Evolutionary conservation across 2,113 vertebrate species (phyloP).

Genomic region (Bubo bubo): DNA sequence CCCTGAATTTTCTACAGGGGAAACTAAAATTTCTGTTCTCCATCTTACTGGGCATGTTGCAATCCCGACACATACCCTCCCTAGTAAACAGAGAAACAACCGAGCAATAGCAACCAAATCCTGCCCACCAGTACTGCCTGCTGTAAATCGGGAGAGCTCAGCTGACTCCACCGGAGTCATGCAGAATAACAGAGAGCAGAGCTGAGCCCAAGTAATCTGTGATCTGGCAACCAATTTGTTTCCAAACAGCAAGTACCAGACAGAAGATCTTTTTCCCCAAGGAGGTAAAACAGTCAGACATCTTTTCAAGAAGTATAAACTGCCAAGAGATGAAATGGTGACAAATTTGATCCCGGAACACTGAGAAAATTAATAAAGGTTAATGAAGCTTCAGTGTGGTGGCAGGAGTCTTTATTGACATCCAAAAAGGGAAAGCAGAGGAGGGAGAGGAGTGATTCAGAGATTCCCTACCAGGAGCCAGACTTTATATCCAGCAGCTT

Average conservation of each 20-base stretch:
- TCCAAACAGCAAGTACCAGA: slow-evolving; percentile 44
- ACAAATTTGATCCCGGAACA: slow-evolving; percentile 34
- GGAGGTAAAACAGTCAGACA: slow-evolving; percentile 31
- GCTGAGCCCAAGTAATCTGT: not conserved
- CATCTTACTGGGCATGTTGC: not conserved
- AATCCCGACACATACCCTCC: not conserved
- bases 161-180: not conserved
- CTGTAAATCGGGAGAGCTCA: not conserved
- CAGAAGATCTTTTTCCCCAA: not conserved
- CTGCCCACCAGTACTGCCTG: not conserved
- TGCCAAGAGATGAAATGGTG: slow-evolving; percentile 32
- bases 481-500: slow-evolving; percentile 3
- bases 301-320: slow-evolving; percentile 12
- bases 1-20: not conserved
- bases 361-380: slow-evolving; percentile 61
- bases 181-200: not conserved
- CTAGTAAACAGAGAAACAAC: not conserved
- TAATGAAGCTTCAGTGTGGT: slow-evolving; percentile 56
- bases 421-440: slow-evolving; percentile 56
- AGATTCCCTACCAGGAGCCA: slow-evolving; percentile 24
- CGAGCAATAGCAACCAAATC: not conserved
- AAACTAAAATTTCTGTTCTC: not conserved
- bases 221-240: slow-evolving; percentile 50
- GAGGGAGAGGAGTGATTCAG: slow-evolving; percentile 59
- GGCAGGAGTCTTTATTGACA: slow-evolving; percentile 10